Base-by-base conservation (phyloP, 2,888 invertebrate genomes). In the Conistra vaccinii region DNA sequence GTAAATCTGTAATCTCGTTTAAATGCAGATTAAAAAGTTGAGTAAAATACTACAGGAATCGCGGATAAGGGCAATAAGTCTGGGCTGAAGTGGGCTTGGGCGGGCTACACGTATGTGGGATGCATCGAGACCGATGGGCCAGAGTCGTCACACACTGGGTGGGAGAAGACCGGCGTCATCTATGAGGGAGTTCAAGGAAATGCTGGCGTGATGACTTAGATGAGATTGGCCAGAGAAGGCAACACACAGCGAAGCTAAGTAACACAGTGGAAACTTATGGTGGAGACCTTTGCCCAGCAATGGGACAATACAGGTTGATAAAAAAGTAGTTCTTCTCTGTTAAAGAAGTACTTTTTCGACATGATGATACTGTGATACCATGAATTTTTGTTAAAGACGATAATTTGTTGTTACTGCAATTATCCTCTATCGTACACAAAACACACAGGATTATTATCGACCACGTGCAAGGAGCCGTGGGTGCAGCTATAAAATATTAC, bases 401-500 rank as follows among this genome's bases (percentile, higher is more conserved):
- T 10, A 6, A 26, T 26, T 26, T 55, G 5, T 26, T 26, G 12
- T 2, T 23, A 23, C 51, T 51, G 10, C 51, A 51, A 51, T 51
- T 23, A 51, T 51, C 23, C 1, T 51, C 9, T 10, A 10, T 51
- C 51, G 10, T 23, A 23, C 51, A 51, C 10, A 5, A 48, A 20
- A 48, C 48, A 12, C 53, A 14, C 14, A 26, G 26, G 14, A 55
- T 57, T 57, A 57, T 29, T 57, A 20, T 29, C 57, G 42, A 1
- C 12, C 39, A 32, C 20, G 20, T 32, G 23, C 1, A 26, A 23
- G 51, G 2, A 7, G 10, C 42, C n/a, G 58, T 3, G 14, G 20
- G 20, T 9, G 32, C 14, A 53, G 69, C 55, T 42, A 65, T 71
- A 69, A 70, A 78, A 71, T 70, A 71, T 65, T 26, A 55, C 14